Base-by-base conservation (phyloP, 2,888 invertebrate genomes). In the Ametastegia equiseti region DNA sequence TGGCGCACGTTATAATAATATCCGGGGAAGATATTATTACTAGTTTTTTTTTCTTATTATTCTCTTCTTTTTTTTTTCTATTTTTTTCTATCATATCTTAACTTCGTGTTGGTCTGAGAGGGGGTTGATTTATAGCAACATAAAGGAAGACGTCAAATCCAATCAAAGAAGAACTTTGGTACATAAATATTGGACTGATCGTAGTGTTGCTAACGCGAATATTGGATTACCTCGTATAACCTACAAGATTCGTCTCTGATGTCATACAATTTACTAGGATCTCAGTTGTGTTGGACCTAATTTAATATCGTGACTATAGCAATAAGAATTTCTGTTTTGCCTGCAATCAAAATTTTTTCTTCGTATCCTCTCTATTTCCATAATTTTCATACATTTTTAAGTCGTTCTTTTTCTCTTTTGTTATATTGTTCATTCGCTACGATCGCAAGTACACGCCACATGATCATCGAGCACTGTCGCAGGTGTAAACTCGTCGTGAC, bases 121-220 rank as follows among this genome's bases (percentile, higher is more conserved):
- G 5, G 54, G 42, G 75, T 30, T 75, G 75, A 75, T 54, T 75
- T 75, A 75, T 36, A 54, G 54, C 75, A 7, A 75, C 33, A 45
- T 54, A 75, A 75, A 23, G 7, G 36, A 5, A 54, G 15, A 75
- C 75, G 75, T 54, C 75, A 23, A 54, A 15, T 75, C 54, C 36
- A 75, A 75, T 75, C 36, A 36, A 54, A 50, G 23, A 11, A 54
- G 54, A 45, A 45, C 6, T 27, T 45, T 27, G 27, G 45, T n/a
- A 7, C 6, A 47, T 45, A 47, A 71, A 71, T 39, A 71, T 71
- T 5, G 30, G 15, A 71, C 45, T 11, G 6, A 42, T 9, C 27
- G 27, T 15, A 7, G 65, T 67, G 71, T 19, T 47, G 27, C n/a
- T 30, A 30, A 71, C 30, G 30, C 47, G 27, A n/a, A 13, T 67